Evolutionary conservation across 2,888 invertebrate species (phyloP).

Genomic region (Desoria tigrina): DNA sequence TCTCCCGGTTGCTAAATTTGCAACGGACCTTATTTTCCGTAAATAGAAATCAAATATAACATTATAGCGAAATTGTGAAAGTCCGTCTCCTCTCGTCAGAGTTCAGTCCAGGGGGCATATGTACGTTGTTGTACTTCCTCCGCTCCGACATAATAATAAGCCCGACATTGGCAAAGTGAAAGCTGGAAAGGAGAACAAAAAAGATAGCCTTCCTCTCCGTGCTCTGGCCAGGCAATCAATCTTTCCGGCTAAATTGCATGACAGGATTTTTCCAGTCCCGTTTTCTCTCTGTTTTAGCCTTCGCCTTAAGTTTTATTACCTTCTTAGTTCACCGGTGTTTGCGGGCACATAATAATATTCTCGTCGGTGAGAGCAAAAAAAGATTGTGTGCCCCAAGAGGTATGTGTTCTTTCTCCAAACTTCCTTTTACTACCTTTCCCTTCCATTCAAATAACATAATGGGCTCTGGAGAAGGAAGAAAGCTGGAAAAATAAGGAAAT

Average conservation of each 20-base stretch:
- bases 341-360: too few species aligned
- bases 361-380: too few species aligned
- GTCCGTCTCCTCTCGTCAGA: too few species aligned
- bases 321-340: not conserved
- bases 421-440: not conserved
- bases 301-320: not conserved
- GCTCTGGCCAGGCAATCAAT: slow-evolving; percentile 17
- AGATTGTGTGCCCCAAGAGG: too few species aligned
- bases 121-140: too few species aligned
- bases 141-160: too few species aligned
- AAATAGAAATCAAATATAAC: too few species aligned
- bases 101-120: too few species aligned
- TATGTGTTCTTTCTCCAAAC: too few species aligned
- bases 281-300: not conserved
- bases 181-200: slow-evolving; percentile 3
- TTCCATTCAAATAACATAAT: not conserved
- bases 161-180: not conserved
- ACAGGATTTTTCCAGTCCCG: slow-evolving; percentile 15
- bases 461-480: not conserved
- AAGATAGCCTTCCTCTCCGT: slow-evolving; percentile 13
- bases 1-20: too few species aligned
- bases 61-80: too few species aligned
- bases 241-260: slow-evolving; percentile 23
- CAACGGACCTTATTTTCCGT: too few species aligned
- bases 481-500: not conserved